Evolutionary conservation across 2,113 vertebrate species (phyloP).

Genomic region (Pollimyrus isidori): DNA sequence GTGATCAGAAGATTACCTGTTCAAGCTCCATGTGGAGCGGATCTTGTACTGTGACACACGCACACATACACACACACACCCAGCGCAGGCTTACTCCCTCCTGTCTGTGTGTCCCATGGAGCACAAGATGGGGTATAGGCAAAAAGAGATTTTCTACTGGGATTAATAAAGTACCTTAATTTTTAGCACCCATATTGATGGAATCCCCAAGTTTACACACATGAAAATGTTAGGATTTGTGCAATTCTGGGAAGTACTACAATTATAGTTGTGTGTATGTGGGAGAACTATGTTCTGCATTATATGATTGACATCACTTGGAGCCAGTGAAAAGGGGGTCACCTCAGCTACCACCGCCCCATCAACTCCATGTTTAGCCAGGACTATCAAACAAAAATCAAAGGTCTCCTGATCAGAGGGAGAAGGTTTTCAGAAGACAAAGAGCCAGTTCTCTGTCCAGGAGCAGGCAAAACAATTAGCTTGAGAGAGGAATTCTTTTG

Average conservation of each 20-base stretch:
- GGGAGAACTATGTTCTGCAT: not conserved
- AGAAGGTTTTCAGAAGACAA: not conserved
- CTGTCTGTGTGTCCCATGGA: not conserved
- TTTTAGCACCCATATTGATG: not conserved
- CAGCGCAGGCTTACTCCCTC: not conserved
- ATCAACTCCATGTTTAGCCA: not conserved
- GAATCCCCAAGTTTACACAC: not conserved
- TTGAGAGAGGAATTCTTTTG: not conserved
- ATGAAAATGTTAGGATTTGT: not conserved
- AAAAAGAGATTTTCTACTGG: not conserved
- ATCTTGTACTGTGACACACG: too few relatives aligned
- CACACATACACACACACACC: too few relatives aligned
- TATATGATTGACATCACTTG: not conserved
- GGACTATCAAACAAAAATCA: not conserved
- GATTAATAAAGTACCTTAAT: not conserved
- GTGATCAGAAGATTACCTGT: too few relatives aligned
- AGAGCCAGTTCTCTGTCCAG: not conserved
- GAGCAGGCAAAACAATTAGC: slow-evolving; percentile 26
- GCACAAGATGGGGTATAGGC: too few relatives aligned
- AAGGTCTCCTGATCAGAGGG: not conserved
- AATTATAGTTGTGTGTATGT: not conserved
- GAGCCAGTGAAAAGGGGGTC: not conserved
- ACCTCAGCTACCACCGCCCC: not conserved
- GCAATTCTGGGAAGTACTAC: not conserved
- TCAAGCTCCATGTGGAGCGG: too few relatives aligned